These are phyloP conservation scores for Litoditis marina DNA, from an alignment of 2,888 invertebrate species.

Conservation along the genomic window DNA sequence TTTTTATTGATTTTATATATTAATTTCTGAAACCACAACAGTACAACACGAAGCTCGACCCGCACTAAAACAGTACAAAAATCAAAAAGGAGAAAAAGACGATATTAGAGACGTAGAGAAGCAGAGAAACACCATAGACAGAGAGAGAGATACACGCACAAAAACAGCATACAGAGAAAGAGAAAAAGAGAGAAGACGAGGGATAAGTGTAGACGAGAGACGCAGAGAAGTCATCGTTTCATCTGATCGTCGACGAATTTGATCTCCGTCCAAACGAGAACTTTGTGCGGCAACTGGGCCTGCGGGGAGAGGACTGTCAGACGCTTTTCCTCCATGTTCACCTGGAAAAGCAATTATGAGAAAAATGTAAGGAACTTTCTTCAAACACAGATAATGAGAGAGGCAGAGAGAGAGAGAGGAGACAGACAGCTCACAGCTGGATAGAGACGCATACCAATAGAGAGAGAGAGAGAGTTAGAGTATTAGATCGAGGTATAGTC, in stretches of 20 bases:
- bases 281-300: constrained; percentile 74
- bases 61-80: too few species aligned
- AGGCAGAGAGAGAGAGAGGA: too few species aligned
- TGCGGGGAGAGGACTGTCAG: constrained; percentile 36
- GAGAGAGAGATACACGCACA: constrained; percentile 1
- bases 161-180: background rate
- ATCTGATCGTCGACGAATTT: constrained; percentile 79
- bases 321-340: constrained; percentile 27
- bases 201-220: background rate
- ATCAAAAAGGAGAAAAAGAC: too few species aligned
- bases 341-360: constrained; percentile 14
- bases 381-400: background rate
- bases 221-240: constrained; percentile 1
- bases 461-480: too few species aligned
- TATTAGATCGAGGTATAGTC: too few species aligned
- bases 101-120: too few species aligned
- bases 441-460: too few species aligned
- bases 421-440: too few species aligned
- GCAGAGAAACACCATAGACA: too few species aligned
- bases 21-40: background rate
- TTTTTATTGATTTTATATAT: background rate
- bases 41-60: background rate
- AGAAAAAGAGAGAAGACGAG: constrained; percentile 1
- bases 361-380: background rate
- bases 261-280: constrained; percentile 82